Evolutionary conservation across 2,113 vertebrate species (phyloP), one percentile per base, ranked within the genome.

Genomic region (Illadopsis cleaveri): DNA sequence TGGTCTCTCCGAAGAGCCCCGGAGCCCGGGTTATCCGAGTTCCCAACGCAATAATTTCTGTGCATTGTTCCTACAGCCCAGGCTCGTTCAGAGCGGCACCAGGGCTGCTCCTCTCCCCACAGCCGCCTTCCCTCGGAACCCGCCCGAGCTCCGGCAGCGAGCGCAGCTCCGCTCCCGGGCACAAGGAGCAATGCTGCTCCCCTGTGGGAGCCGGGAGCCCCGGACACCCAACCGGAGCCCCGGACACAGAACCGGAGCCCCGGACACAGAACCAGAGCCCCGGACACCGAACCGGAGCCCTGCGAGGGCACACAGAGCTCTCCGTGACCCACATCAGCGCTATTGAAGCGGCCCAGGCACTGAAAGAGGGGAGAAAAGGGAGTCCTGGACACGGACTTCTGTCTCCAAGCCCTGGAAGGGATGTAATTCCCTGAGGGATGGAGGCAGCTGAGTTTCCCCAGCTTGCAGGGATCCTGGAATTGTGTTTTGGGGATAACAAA

Each of bases 31-130:
- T 7, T 8, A 1, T 5, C 69, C 30, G 0, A 1, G 10, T 3
- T 28, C 20, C 57, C 5, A 4, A 0, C 1, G 3, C 58, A 7
- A 1, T 1, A 4, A 3, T 3, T 64, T 1, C 0, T 0, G 15
- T 3, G 1, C 6, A 0, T 6, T 10, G 23, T 56, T 77, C 38
- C 66, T 22, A 0, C 42, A 33, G 57, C 1, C 14, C 14, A 0
- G 18, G 40, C 37, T 10, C 0, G 0, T 12, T n/a, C 90, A n/a
- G 78, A 4, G 15, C 1, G 31, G 45, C 14, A 4, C 0, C 42
- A 12, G 4, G 65, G 71, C 70, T 22, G 50, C 70, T 71, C 40
- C 37, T 40, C 13, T 10, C 51, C 48, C 57, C 6, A 0, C 2
- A 27, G 53, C 75, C 13, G 30, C 80, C 75, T n/a, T 42, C 40